These are phyloP conservation scores for Anoura caudifer DNA, from an alignment of 2,113 vertebrate genomes.

Conservation along the genomic window DNA sequence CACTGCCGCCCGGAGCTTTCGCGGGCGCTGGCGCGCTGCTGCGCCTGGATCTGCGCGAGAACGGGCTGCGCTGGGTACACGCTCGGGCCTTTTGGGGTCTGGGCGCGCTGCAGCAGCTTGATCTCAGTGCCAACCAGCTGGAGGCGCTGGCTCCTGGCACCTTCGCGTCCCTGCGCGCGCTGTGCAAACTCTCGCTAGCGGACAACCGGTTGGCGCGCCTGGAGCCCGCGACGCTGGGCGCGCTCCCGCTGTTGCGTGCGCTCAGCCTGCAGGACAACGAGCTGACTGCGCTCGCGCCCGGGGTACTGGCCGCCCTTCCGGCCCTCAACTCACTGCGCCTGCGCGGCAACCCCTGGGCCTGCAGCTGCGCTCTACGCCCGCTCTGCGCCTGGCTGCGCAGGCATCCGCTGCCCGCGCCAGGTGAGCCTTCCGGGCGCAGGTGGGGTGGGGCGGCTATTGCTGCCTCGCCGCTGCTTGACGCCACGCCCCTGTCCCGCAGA, in stretches of 20 bases:
- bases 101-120: conserved; percentile 71
- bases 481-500: conserved; percentile 72
- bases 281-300: neutral
- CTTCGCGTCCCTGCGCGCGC: conserved; percentile 73
- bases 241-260: conserved; percentile 67
- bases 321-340: conserved; percentile 49
- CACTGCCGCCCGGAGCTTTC: conserved; percentile 70
- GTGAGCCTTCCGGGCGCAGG: conserved; percentile 67
- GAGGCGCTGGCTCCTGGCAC: conserved; percentile 66
- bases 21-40: conserved; percentile 22
- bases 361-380: conserved; percentile 79
- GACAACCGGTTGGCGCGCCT: conserved; percentile 77
- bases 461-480: neutral
- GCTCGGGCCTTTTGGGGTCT: conserved; percentile 77
- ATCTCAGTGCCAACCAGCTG: conserved; percentile 81
- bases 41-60: conserved; percentile 77
- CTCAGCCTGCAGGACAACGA: conserved; percentile 77
- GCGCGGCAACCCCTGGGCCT: conserved; percentile 81
- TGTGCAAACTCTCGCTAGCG: conserved; percentile 73
- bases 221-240: neutral
- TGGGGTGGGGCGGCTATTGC: fast-evolving
- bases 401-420: conserved; percentile 75
- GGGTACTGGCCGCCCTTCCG: conserved; percentile 51
- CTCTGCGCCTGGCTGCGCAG: conserved; percentile 80
- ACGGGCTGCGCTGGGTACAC: conserved; percentile 77